Conservation (phyloP, 2,888 invertebrate species). For the Diarsia rubi region DNA sequence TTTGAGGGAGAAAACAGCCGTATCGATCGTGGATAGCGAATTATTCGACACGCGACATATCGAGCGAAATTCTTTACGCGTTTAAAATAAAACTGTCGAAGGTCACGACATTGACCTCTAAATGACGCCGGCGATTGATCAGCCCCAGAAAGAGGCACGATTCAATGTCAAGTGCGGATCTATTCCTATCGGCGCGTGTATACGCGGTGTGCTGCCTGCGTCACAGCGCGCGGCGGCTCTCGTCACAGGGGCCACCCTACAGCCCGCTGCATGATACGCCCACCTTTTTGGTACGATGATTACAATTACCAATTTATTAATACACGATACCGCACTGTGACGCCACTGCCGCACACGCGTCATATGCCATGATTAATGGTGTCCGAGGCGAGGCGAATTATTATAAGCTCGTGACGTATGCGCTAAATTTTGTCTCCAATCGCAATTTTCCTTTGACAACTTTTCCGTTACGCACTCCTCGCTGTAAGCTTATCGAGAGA, state of each 20-base stretch:
- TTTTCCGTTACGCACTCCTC: conserved; percentile 59
- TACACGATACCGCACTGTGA: conserved; percentile 56
- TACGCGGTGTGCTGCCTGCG: conserved; percentile 67
- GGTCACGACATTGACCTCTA: conserved; percentile 77
- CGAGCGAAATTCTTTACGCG: conserved; percentile 59
- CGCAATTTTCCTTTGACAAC: conserved; percentile 66
- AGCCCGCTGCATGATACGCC: conserved; percentile 62
- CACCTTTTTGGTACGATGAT: conserved; percentile 56
- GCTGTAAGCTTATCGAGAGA: conserved; percentile 29
- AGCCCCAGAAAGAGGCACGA: conserved; percentile 73
- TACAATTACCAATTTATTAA: conserved; percentile 62
- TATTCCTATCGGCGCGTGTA: conserved; percentile 72
- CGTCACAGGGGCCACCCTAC: conserved; percentile 69
- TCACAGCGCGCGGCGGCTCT: conserved; percentile 61
- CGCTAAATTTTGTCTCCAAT: conserved; percentile 63
- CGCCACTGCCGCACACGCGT: conserved; percentile 61
- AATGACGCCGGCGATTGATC: conserved; percentile 70
- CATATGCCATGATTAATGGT: conserved; percentile 67
- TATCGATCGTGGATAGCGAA: conserved; percentile 35
- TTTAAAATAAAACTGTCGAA: conserved; percentile 67
- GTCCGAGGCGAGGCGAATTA: conserved; percentile 60
- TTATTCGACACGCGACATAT: conserved; percentile 51
- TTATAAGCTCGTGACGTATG: conserved; percentile 69
- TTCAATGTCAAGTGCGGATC: conserved; percentile 79
- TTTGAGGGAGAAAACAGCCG: conserved; percentile 40